phyloP scores from a whole-genome alignment of 2,888 invertebrate genomes.

The Ectemnius lituratus region DNA sequence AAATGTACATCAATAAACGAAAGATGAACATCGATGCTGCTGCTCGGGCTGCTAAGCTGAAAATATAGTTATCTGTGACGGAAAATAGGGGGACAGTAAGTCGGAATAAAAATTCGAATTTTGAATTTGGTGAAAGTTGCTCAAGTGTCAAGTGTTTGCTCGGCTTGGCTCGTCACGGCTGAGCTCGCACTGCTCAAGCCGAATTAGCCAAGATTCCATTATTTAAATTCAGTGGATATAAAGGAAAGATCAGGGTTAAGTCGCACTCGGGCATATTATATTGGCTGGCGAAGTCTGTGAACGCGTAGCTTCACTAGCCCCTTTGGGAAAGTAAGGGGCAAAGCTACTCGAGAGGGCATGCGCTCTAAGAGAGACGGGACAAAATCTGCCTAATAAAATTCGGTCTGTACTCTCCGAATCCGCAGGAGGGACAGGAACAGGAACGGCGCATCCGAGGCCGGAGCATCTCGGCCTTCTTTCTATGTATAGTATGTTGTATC shows the following conservation, averaged over 20 bases:
- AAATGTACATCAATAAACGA: too few relatives aligned
- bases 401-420: slow-evolving; percentile 11
- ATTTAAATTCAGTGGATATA: slow-evolving; percentile 72
- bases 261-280: slow-evolving; percentile 72
- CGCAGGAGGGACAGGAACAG: slow-evolving; percentile 20
- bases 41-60: background rate
- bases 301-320: slow-evolving; percentile 19
- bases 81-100: background rate
- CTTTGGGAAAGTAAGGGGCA: slow-evolving; percentile 43
- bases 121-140: slow-evolving; percentile 5
- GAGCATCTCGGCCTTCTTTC: slow-evolving; percentile 15
- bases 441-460: slow-evolving; percentile 8
- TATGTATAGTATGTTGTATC: slow-evolving; percentile 10
- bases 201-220: slow-evolving; percentile 70
- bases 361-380: slow-evolving; percentile 13
- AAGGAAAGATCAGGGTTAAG: slow-evolving; percentile 71
- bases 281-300: slow-evolving; percentile 68
- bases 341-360: slow-evolving; percentile 14
- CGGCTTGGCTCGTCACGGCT: slow-evolving; percentile 43
- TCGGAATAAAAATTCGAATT: background rate
- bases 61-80: background rate
- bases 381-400: slow-evolving; percentile 69
- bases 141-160: background rate
- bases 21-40: too few relatives aligned
- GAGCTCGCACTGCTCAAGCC: slow-evolving; percentile 44